Base-by-base conservation (phyloP, 2,888 invertebrate species). In the Pemphredon lugubris region DNA sequence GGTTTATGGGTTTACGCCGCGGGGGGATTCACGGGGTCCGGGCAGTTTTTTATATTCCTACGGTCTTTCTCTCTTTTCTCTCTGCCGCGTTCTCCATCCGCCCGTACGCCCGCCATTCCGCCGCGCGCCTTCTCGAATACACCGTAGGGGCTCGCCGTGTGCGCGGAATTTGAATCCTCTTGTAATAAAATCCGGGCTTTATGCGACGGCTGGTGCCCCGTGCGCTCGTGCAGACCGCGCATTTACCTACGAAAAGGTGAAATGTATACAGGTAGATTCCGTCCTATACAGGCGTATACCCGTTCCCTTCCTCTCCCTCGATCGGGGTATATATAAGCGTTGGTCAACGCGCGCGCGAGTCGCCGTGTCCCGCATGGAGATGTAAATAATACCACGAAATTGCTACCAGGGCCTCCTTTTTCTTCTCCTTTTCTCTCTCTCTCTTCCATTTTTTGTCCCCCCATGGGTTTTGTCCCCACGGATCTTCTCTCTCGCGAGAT, bases 151-250 rank as follows among this genome's bases (percentile, higher is more conserved):
- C 82, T 80, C 83, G 79, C 72, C 77, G 77, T 83, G 85, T 83
- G 83, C 83, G 81, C 84, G 87, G 89, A 89, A 89, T 90, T 89
- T 87, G 87, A 89, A 89, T 89, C 88, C 87, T 82, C 86, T 82
- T 82, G 88, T 84, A 89, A 90, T 89, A 89, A 90, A 89, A 88
- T 86, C 84, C 83, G 77, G 78, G 85, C 86, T 90, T 89, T 89
- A 89, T 88, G 88, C 87, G 89, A 88, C 88, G 86, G 74, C 80
- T 45, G 68, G 67, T 69, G 66, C 74, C 60, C 47, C 64, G 63
- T 59, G 71, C 71, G 66, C 70, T 64, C 78, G 58, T 55, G 65
- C 74, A 63, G 51, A 47, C 69, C 71, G 79, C 67, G 75, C 73
- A 72, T 77, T 80, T 77, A 80, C 73, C 65, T 66, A 73, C 77